Evolutionary conservation across 2,888 invertebrate species (phyloP).

Genomic region (Drosophila vallismaia): DNA sequence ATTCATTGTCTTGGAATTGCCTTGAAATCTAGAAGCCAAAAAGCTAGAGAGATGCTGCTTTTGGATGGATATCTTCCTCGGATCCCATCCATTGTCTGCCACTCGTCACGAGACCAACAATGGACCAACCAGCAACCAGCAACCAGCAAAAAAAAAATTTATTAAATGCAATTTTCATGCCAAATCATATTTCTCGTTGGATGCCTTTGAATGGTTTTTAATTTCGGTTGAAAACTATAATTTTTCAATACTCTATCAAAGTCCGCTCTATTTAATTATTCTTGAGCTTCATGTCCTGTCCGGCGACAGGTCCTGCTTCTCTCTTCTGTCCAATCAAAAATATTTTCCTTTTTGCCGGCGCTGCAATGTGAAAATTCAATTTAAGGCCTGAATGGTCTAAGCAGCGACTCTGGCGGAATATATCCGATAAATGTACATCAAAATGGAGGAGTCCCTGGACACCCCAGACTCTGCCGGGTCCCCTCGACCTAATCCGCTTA

Average conservation of each 20-base stretch:
- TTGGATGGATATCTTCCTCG: slow-evolving; percentile 9
- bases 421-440: too few species aligned
- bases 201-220: not conserved
- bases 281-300: too few species aligned
- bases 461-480: too few species aligned
- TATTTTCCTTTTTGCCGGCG: slow-evolving; percentile 28
- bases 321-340: slow-evolving; percentile 10
- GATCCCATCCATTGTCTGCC: slow-evolving; percentile 15
- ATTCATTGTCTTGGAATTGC: slow-evolving; percentile 32
- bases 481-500: too few species aligned
- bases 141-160: too few species aligned
- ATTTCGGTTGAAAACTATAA: not conserved
- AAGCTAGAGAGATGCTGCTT: not conserved
- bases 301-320: not conserved
- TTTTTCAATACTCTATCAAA: not conserved
- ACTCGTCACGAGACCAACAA: slow-evolving; percentile 31
- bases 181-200: slow-evolving; percentile 28
- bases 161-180: slow-evolving; percentile 4
- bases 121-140: not conserved
- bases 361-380: slow-evolving; percentile 49
- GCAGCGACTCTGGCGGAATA: slow-evolving; percentile 17
- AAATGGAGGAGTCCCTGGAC: too few species aligned
- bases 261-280: too few species aligned
- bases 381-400: slow-evolving; percentile 50
- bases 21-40: slow-evolving; percentile 14